Evolutionary conservation across 2,888 invertebrate genomes (phyloP), one percentile per base, ranked within the genome.

Genomic region (Graphium colonna): DNA sequence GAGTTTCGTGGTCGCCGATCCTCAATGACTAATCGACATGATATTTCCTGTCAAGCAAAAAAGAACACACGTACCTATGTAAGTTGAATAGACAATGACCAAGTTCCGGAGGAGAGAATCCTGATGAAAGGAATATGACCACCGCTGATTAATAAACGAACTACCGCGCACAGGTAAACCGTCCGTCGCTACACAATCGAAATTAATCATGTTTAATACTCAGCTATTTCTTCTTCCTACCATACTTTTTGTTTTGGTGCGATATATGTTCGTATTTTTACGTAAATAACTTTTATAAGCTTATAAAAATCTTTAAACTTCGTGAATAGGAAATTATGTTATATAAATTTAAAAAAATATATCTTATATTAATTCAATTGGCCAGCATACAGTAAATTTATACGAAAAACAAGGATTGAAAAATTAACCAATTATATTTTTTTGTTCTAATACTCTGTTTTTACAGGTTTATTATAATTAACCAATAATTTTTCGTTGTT

Each of bases 1-100:
- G 44, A 45, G 48, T 48, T 53, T 49, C 49, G 45, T 49, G 31
- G 49, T 40, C 45, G 49, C 39, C 33, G 49, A 54, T 45, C 28
- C 46, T 51, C 46, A 47, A 47, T 51, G 55, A 55, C 55, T 55
- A 55, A 55, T 55, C 46, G 42, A 51, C 46, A 51, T 55, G 55
- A 55, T 55, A 55, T 55, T 55, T 55, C 55, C 55, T 54, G 54
- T 45, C 40, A 49, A 54, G 33, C 36, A 36, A 43, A 43, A 49
- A 28, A n/a, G n/a, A 51, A 47, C 38, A 16, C 42, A 38, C 48
- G 28, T 48, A 49, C 36, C 26, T 42, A 51, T 36, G 26, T 46
- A 46, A 51, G 40, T 51, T 45, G 51, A 54, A 54, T 54, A 47
- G 54, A 54, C 54, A 54, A 50, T 54, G 54, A 54, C 49, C 49